Evolutionary conservation across 2,113 vertebrate genomes (phyloP).

Genomic region (Prochilodus magdalenae): DNA sequence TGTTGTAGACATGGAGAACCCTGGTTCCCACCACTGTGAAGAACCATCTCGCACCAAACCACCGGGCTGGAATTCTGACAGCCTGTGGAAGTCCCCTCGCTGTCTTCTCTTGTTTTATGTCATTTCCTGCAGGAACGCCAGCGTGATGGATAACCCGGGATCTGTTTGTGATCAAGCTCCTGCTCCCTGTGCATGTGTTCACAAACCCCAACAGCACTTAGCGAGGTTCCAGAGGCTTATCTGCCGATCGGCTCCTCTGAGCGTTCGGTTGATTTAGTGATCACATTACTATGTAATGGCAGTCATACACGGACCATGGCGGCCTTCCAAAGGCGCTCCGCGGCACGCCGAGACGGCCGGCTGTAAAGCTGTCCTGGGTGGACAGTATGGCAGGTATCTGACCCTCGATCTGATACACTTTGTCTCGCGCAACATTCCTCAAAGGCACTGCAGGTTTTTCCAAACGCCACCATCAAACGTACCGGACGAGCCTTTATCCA

Average conservation of each 20-base stretch:
- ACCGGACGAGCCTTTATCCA: too few species aligned
- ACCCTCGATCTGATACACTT: not conserved
- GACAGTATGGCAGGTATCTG: not conserved
- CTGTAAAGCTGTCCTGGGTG: not conserved
- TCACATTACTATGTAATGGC: slow-evolving; percentile 9
- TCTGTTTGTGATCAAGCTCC: slow-evolving; percentile 1
- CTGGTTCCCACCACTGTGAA: too few species aligned
- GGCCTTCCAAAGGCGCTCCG: not conserved
- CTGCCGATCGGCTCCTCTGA: not conserved
- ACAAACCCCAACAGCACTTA: slow-evolving; percentile 4
- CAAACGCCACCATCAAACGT: too few species aligned
- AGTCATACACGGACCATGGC: not conserved
- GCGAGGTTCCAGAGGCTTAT: not conserved
- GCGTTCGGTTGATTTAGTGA: not conserved
- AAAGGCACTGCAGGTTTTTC: not conserved
- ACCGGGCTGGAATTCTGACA: too few species aligned
- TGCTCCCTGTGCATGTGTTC: not conserved
- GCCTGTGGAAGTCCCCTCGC: too few species aligned
- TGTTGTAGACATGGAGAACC: too few species aligned
- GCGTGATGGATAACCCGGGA: not conserved
- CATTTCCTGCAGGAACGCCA: not conserved
- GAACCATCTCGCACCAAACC: too few species aligned
- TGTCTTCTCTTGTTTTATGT: not conserved
- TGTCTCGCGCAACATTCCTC: not conserved
- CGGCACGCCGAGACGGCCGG: not conserved